Evolutionary conservation across 2,113 vertebrate species (phyloP).

Genomic region (Oenanthe oenanthe): DNA sequence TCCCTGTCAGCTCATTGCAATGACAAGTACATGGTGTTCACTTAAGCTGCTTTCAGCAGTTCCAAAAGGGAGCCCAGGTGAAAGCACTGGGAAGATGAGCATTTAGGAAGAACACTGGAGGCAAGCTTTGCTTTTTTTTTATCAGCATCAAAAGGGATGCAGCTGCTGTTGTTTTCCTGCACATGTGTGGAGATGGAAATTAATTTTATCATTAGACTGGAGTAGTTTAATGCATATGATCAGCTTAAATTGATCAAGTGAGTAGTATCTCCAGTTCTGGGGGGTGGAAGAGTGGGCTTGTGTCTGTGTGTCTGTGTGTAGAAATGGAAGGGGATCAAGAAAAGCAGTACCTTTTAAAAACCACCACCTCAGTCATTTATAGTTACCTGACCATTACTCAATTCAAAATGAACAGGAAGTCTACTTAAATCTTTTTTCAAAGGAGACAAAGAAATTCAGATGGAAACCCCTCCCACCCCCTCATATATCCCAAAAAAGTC

Average conservation of each 20-base stretch:
- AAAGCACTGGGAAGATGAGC: background rate
- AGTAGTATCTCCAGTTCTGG: background rate
- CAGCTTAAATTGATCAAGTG: background rate
- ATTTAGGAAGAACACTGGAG: background rate
- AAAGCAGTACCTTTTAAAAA: background rate
- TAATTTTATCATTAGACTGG: background rate
- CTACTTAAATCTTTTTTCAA: background rate
- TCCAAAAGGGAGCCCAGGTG: slow-evolving; percentile 1
- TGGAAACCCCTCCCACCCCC: rapidly evolving
- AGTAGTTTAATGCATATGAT: background rate
- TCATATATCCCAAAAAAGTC: rapidly evolving
- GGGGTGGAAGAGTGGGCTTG: background rate
- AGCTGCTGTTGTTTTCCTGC: background rate
- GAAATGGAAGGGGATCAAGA: background rate
- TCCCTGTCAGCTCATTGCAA: background rate
- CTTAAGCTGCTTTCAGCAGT: background rate
- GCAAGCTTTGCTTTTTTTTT: background rate
- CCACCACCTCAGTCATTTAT: background rate
- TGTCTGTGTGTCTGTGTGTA: rapidly evolving
- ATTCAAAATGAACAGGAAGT: background rate
- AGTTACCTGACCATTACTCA: background rate
- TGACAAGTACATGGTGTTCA: slow-evolving; percentile 17
- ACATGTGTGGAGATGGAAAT: background rate
- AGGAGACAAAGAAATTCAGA: background rate
- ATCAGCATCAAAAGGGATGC: background rate